Base-by-base conservation (phyloP, 2,797 vertebrate genomes). In the Urophycis tenuis region DNA sequence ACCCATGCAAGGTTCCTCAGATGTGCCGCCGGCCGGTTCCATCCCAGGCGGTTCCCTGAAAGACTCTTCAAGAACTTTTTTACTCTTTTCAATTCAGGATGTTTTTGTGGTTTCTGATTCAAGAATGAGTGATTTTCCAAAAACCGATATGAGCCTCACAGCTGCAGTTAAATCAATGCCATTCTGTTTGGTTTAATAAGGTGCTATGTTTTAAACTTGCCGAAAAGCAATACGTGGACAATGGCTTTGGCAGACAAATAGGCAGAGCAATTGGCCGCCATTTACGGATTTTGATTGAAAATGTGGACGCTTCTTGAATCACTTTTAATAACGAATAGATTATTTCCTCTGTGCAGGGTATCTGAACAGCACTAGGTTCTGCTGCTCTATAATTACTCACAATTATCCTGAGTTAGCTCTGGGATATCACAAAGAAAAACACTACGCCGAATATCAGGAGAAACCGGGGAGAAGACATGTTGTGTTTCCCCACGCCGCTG, bases 1-100 rank as follows among this genome's bases (percentile, higher is more conserved):
- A 88, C 87, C 87, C 81, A 85, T 79, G 90, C 88, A 89, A 90
- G 88, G 88, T 86, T 81, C 79, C 77, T 79, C 85, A 81, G 85
- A 84, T 81, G 79, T 77, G 81, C 80, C 87, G 86, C 83, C 15
- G 64, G 64, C 81, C 81, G 81, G 88, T 89, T 90, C 89, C 17
- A 22, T 87, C 81, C 81, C 77, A 80, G 49, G 73, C 80, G 41
- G 70, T 85, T 82, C 83, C 85, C 83, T 76, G 84, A 77, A 84
- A 88, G 75, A 81, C 77, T 76, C 80, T 86, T 87, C 77, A 87
- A 89, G 88, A 79, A 53, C 9, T 76, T 34, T 74, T 81, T 69
- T 75, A 77, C 78, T 35, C 77, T 71, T 81, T 82, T 90, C 84
- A 88, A 87, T 53, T 53, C 45, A 87, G 80, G 83, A 60, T 41